phyloP scores from a whole-genome alignment of 2,113 vertebrate genomes.

The Clinocottus analis region DNA sequence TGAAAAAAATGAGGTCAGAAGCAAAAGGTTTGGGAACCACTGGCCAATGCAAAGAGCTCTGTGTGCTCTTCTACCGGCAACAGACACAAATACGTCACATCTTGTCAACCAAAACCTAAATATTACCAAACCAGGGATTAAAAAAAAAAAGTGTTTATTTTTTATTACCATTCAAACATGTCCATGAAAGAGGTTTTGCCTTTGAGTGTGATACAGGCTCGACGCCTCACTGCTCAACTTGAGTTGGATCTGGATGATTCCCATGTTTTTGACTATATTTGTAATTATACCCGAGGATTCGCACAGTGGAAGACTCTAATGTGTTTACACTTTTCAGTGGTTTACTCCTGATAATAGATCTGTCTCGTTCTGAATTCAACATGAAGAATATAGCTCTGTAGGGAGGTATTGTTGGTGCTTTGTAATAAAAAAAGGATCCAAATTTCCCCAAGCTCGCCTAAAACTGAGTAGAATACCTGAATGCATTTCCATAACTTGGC shows the following conservation, averaged over 20 bases:
- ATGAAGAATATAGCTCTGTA: not conserved
- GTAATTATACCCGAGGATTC: conserved; percentile 24
- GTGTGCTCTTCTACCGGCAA: not conserved
- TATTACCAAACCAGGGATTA: not conserved
- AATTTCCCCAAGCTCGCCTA: not conserved
- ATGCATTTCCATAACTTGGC: conserved; percentile 15
- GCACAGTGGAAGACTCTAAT: conserved; percentile 13
- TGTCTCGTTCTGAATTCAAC: not conserved
- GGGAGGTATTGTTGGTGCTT: not conserved
- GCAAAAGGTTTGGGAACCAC: not conserved
- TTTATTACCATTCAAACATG: conserved; percentile 22
- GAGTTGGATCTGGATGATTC: conserved; percentile 55
- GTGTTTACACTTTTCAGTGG: not conserved
- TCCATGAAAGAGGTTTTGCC: conserved; percentile 24
- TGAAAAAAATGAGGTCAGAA: not conserved
- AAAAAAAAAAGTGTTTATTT: conserved; percentile 15
- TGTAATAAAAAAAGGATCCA: not conserved
- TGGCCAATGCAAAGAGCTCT: not conserved
- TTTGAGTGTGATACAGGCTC: conserved; percentile 13
- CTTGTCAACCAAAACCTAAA: not conserved
- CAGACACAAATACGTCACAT: not conserved
- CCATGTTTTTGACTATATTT: conserved; percentile 32
- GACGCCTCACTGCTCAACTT: conserved; percentile 49
- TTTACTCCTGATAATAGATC: conserved; percentile 19
- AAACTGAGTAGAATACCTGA: not conserved